Conservation (phyloP, 2,888 invertebrate species). For the Tyria jacobaeae region DNA sequence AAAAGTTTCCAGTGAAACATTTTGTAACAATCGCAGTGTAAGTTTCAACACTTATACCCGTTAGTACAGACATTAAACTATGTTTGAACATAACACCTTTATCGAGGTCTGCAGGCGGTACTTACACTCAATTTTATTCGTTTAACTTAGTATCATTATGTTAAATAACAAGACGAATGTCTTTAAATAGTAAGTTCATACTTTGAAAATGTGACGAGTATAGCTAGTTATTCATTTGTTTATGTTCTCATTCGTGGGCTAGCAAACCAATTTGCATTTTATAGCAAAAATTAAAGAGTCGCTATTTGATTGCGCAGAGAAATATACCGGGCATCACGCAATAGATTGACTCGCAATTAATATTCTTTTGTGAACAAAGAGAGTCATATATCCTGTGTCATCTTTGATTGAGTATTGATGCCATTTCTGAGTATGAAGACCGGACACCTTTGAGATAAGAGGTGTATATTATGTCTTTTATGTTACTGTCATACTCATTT, state of each 20-base stretch:
- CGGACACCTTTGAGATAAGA: constrained; percentile 17
- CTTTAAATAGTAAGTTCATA: background rate
- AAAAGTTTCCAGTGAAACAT: constrained; percentile 20
- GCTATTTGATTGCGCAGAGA: background rate
- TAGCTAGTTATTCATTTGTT: no score
- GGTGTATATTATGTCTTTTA: constrained; percentile 1
- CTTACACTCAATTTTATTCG: constrained; percentile 41
- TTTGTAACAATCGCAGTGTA: constrained; percentile 20
- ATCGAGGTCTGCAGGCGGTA: constrained; percentile 61
- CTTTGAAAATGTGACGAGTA: background rate
- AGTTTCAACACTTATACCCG: constrained; percentile 21
- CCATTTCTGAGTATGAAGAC: constrained; percentile 13
- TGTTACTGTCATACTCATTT: constrained; percentile 4
- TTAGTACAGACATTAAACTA: constrained; percentile 42
- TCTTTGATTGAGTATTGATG: constrained; percentile 34
- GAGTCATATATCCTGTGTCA: constrained; percentile 33
- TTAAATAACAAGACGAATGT: constrained; percentile 24
- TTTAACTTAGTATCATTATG: constrained; percentile 18
- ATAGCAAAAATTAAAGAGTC: background rate
- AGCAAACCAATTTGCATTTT: background rate
- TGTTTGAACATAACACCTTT: constrained; percentile 64
- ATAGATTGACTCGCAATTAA: constrained; percentile 42
- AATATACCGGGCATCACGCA: no score
- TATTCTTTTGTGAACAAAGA: constrained; percentile 44
- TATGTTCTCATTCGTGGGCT: no score